Evolutionary conservation across 2,113 vertebrate species (phyloP), one percentile per base, ranked within the genome.

Genomic region (Notothenia coriiceps): DNA sequence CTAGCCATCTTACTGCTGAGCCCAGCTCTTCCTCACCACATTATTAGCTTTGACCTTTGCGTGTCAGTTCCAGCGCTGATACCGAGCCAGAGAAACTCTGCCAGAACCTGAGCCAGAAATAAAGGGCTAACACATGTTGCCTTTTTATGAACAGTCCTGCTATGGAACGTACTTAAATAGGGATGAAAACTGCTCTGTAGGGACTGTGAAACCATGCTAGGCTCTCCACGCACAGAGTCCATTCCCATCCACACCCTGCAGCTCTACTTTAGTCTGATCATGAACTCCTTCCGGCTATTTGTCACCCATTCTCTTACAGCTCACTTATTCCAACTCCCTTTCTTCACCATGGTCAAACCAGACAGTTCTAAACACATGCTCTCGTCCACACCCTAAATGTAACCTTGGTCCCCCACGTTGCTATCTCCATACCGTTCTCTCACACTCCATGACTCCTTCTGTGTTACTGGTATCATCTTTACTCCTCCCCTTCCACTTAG

Each of bases 81-180:
- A 69, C 57, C 0, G 25, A 86, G 92, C 90, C 91, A 87, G 70
- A 46, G 71, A 67, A 79, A 77, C 9, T 43, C 65, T 70, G 84
- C 82, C 86, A 92, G 69, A 87, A 78, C 68, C 77, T 1, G 70
- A 74, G 88, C 88, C 89, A 89, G 84, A 87, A 92, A 92, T 92
- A 93, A 91, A 93, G 70, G 75, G 67, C 69, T 79, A 92, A 88
- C 91, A 92, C 84, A 86, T 91, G 91, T 89, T 91, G 74, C 82
- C 60, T 84, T 90, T 47, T 92, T 79, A 89, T 83, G 84, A 89
- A 88, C 68, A 77, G 75, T 76, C 59, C 47, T 40, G 56, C 71
- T 10, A 20, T 46, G 79, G 52, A 83, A 62, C 74, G 18, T 76
- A 83, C 70, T 74, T 74, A 52, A 49, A 63, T 61, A 71, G 78